Base-by-base conservation (phyloP, 2,113 vertebrate genomes). In the Ivindomyrus marchei region DNA sequence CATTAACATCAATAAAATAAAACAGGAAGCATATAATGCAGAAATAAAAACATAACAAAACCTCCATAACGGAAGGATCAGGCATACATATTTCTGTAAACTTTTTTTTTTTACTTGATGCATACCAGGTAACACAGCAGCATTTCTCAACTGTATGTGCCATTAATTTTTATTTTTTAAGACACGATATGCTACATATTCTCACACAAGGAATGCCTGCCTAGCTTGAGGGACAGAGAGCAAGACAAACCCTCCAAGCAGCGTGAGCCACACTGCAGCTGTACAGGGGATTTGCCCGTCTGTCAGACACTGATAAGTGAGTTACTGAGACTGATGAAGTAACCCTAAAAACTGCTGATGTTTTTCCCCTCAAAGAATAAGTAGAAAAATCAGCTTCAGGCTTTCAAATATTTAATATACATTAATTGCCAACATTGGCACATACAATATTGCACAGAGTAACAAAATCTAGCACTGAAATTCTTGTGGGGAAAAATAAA, bases 381-480 rank as follows among this genome's bases (percentile, higher is more conserved):
- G 91, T 90, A 92, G 90, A 94, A 93, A 93, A 90, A 93, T 93
- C 94, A 84, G 31, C 47, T 94, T 94, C 91, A 92, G 93, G 95
- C 93, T 80, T 80, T 93, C 91, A 93, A 90, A 91, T 92, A 93
- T 96, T 96, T 96, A 96, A 96, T 94, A 94, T 93, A 94, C 86
- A 93, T 93, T 92, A 91, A 93, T 91, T 94, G 93, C 94, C 93
- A 85, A 89, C 27, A 92, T 93, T 95, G 94, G 94, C 95, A 95
- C 92, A 93, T 92, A 94, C 94, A 93, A 95, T 96, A 96, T 96
- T 96, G 96, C 96, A 96, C 95, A 95, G 93, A 94, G 92, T 94
- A 92, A 93, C 94, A 93, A 94, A 94, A 94, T 83, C 91, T 94
- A 95, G 92, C 90, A 83, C 90, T 92, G 89, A 91, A 90, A 46